Evolutionary conservation across 2,888 invertebrate species (phyloP).

Genomic region (Dusona sp.): DNA sequence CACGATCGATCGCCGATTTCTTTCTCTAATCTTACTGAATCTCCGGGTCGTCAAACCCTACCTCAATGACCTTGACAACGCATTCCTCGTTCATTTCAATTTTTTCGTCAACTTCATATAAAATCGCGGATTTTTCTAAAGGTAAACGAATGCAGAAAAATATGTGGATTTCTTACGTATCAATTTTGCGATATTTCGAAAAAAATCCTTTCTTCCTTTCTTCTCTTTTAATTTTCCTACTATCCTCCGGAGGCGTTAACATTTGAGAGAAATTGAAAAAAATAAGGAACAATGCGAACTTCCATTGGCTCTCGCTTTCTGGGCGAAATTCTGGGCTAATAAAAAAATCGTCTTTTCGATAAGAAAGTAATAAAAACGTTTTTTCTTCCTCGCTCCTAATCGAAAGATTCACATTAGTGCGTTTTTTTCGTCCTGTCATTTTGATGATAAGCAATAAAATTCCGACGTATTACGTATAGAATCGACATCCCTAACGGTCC

Average conservation of each 20-base stretch:
- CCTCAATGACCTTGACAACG: constrained; percentile 33
- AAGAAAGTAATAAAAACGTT: neutral
- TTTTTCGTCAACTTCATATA: neutral
- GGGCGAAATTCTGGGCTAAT: neutral
- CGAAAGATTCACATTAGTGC: no score
- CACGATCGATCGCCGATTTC: neutral
- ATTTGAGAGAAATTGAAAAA: neutral
- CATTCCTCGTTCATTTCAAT: neutral
- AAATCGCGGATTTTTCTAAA: no score
- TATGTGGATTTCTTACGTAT: neutral
- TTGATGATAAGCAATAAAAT: constrained; percentile 15
- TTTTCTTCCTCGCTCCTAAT: neutral
- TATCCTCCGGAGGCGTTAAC: neutral
- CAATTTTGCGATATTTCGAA: neutral
- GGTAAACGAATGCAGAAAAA: neutral
- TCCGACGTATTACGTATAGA: constrained; percentile 32
- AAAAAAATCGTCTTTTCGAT: neutral
- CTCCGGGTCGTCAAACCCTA: constrained; percentile 37
- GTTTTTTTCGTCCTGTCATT: neutral
- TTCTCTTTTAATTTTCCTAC: neutral
- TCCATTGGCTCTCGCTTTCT: neutral
- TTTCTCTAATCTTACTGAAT: constrained; percentile 3
- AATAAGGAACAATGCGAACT: neutral
- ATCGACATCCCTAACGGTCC: constrained; percentile 63
- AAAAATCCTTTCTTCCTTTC: neutral